A percentile compares a stretch with the other conserved stretches of the same genome.
These are phyloP conservation scores for Pseudorhombus dupliciocellatus DNA, from an alignment of 2,113 vertebrate species.

Conservation along the genomic window DNA sequence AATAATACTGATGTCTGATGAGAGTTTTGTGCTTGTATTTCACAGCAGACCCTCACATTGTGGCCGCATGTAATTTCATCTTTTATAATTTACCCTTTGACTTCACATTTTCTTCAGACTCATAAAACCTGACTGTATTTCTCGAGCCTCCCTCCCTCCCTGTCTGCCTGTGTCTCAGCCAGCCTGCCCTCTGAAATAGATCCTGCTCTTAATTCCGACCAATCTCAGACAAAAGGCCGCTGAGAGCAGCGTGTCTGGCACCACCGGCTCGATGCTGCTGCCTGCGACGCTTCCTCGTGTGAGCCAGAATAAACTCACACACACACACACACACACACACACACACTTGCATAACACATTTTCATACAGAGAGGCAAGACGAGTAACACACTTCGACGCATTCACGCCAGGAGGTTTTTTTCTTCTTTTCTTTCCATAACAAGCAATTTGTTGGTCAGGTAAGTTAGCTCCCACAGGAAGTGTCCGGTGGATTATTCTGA, in stretches of 20 bases:
- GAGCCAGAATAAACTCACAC: slow-evolving; percentile 47
- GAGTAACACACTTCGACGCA: slow-evolving; percentile 8
- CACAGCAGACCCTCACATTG: neutral
- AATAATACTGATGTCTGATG: too few species aligned
- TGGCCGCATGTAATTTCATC: neutral
- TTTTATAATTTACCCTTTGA: neutral
- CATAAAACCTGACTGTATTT: slow-evolving; percentile 17
- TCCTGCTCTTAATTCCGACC: slow-evolving; percentile 39
- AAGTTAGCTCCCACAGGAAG: slow-evolving; percentile 54
- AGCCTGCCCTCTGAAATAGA: slow-evolving; percentile 36
- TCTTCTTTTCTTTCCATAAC: slow-evolving; percentile 42
- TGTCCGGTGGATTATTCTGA: slow-evolving; percentile 55
- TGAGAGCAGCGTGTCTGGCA: slow-evolving; percentile 29
- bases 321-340: too few species aligned
- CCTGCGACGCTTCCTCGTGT: slow-evolving; percentile 38
- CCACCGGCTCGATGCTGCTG: slow-evolving; percentile 3
- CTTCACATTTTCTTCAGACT: slow-evolving; percentile 4
- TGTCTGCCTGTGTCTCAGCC: neutral
- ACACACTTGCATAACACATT: slow-evolving; percentile 49
- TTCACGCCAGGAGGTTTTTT: neutral
- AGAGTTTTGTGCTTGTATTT: too few species aligned
- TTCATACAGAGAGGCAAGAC: slow-evolving; percentile 37
- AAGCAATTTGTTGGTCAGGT: slow-evolving; percentile 62
- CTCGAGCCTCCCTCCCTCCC: neutral
- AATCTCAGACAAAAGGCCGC: slow-evolving; percentile 46